Base-by-base conservation (phyloP, 2,888 invertebrate species). In the Brachypalpus laphriformis region DNA sequence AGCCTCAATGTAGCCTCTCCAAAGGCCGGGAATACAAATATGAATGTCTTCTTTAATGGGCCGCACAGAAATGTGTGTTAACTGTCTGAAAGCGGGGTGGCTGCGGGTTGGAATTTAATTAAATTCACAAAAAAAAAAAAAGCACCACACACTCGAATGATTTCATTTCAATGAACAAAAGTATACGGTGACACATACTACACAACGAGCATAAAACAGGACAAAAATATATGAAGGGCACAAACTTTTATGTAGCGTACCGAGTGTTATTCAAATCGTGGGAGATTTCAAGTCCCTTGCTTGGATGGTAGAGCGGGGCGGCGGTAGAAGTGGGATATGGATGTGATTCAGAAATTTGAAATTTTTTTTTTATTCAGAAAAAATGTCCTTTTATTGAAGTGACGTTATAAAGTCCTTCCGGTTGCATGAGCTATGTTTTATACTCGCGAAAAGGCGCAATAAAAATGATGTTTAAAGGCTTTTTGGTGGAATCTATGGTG, bases 31-130 rank as follows among this genome's bases (percentile, higher is more conserved):
- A 47, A 28, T 40, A 54, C 54, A 54, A 68, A 70, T 47, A 63
- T 70, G 70, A 70, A 70, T 70, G 57, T 70, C 45, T 45, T 57
- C 70, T 57, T 70, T 70, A 70, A 70, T 70, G 70, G 70, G 57
- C 18, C 70, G 45, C 57, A 70, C 57, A 9, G 31, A 63, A 70
- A 56, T 68, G 34, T 70, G 70, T 70, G 70, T 57, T 57, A 70
- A 70, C 57, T 45, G 56, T 34, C 57, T 57, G 18, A 18, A 11
- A 28, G 34, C 34, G 47, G 47, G 63, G 18, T 14, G 22, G 37
- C n/a, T 37, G 54, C 3, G n/a, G 37, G 66, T 28, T 68, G 68
- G 54, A 68, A 68, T 54, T 68, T 68, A 68, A 68, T 68, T 68
- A 68, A 68, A 68, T 68, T 42, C 68, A 54, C 68, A 68, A 68